These are phyloP conservation scores for Melanaphis sacchari DNA, from an alignment of 1,140 invertebrate genomes.

Conservation along the genomic window DNA sequence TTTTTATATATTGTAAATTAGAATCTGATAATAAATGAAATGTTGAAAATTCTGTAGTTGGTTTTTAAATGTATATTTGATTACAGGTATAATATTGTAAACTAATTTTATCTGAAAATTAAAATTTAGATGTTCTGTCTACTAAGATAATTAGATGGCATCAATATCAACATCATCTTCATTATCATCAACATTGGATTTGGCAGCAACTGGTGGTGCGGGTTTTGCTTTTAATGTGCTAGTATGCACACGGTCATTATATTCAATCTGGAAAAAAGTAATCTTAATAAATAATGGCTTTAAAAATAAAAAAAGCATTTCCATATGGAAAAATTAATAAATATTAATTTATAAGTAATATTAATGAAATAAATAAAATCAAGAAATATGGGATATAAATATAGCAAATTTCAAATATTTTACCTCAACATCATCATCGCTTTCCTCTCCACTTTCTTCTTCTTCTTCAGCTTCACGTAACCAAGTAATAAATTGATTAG, in stretches of 20 bases:
- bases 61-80: neutral
- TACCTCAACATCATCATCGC: conserved; percentile 75
- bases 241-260: conserved; percentile 82
- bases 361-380: neutral
- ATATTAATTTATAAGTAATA: neutral
- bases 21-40: neutral
- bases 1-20: conserved; percentile 10
- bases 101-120: conserved; percentile 1
- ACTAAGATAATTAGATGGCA: conserved; percentile 73
- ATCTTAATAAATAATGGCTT: neutral
- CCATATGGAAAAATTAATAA: neutral
- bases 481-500: conserved; percentile 95
- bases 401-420: conserved; percentile 27
- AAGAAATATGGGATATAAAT: too few relatives aligned
- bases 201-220: conserved; percentile 59
- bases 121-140: neutral
- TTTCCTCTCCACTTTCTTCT: conserved; percentile 75
- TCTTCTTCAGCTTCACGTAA: conserved; percentile 96
- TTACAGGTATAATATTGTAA: conserved; percentile 32
- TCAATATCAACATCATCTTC: conserved; percentile 88
- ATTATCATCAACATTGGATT: conserved; percentile 69
- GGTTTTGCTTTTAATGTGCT: conserved; percentile 75
- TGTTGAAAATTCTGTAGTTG: neutral
- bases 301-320: too few relatives aligned
- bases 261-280: conserved; percentile 75